Evolutionary conservation across 2,888 invertebrate genomes (phyloP).

Genomic region (Lithophane ornitopus): DNA sequence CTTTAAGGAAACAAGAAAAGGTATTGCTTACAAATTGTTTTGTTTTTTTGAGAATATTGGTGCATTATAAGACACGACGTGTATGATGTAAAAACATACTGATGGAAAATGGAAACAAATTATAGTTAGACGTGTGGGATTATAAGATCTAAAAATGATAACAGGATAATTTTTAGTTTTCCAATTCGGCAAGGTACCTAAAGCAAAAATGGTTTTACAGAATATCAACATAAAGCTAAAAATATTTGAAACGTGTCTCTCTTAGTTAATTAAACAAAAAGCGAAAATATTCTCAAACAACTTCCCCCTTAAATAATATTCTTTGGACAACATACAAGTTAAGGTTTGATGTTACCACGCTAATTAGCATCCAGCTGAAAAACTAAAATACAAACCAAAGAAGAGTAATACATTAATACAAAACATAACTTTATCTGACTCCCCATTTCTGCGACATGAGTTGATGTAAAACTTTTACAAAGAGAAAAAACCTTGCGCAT

Average conservation of each 20-base stretch:
- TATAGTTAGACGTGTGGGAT: background rate
- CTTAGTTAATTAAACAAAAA: background rate
- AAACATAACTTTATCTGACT: slow-evolving; percentile 56
- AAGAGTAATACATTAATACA: slow-evolving; percentile 37
- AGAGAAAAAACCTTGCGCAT: slow-evolving; percentile 61
- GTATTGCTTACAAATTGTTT: background rate
- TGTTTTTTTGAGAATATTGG: background rate
- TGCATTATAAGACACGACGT: background rate
- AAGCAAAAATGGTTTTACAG: background rate
- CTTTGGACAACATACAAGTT: slow-evolving; percentile 5
- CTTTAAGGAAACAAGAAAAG: too few relatives aligned
- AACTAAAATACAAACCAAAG: slow-evolving; percentile 27
- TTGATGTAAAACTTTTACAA: slow-evolving; percentile 66
- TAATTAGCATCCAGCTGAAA: slow-evolving; percentile 35
- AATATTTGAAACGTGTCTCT: background rate
- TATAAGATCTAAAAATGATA: too few relatives aligned
- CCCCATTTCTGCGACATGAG: slow-evolving; percentile 48
- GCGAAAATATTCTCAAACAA: slow-evolving; percentile 5
- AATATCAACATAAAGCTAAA: background rate
- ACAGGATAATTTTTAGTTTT: background rate
- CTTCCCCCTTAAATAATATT: slow-evolving; percentile 12
- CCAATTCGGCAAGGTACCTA: background rate
- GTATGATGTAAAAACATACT: background rate
- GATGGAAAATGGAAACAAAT: background rate
- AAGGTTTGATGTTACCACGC: slow-evolving; percentile 25